Evolutionary conservation across 2,113 vertebrate species (phyloP).

Genomic region (Toxotes jaculatrix): DNA sequence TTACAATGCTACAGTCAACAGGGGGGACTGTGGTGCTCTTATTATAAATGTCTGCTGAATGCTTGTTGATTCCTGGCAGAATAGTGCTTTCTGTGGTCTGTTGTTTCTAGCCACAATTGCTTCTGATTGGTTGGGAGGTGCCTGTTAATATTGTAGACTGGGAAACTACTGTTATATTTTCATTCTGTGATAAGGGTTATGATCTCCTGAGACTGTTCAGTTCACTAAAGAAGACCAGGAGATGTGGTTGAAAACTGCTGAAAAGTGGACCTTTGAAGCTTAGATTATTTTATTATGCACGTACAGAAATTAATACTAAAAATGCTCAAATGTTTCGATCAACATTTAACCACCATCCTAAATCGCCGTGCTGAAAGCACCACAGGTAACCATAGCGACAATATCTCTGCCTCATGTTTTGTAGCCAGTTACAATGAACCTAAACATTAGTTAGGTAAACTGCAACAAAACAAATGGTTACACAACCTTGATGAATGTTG

Average conservation of each 20-base stretch:
- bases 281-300: too few relatives aligned
- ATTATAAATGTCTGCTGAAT: not conserved
- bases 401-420: not conserved
- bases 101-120: not conserved
- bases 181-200: not conserved
- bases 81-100: not conserved
- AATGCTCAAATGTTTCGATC: not conserved
- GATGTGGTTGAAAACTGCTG: not conserved
- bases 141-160: not conserved
- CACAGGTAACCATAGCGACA: not conserved
- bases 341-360: not conserved
- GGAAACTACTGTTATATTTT: not conserved
- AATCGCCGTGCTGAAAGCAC: not conserved
- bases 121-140: not conserved
- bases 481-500: not conserved
- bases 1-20: not conserved
- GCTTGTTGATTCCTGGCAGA: not conserved
- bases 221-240: not conserved
- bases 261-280: too few relatives aligned
- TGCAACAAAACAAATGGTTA: not conserved
- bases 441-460: not conserved
- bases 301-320: too few relatives aligned
- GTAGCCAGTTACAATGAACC: not conserved
- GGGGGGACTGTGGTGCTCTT: not conserved
- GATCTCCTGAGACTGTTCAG: not conserved